Evolutionary conservation across 2,113 vertebrate genomes (phyloP).

Genomic region (Phoxinus phoxinus): DNA sequence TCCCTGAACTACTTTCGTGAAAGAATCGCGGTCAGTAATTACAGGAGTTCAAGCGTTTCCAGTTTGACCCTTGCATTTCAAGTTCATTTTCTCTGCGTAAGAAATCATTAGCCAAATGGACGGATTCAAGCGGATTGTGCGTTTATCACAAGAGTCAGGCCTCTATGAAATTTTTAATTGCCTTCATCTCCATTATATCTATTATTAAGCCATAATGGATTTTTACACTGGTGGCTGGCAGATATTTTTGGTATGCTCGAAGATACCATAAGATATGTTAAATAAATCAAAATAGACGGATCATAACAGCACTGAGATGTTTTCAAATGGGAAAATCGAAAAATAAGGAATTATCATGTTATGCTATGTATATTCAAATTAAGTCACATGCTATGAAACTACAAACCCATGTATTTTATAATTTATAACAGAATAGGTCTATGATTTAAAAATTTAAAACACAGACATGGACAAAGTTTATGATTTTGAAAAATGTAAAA

Average conservation of each 20-base stretch:
- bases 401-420: not conserved
- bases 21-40: constrained; percentile 15
- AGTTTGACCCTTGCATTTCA: not conserved
- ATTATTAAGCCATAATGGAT: constrained; percentile 26
- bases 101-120: constrained; percentile 36
- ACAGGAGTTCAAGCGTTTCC: constrained; percentile 10
- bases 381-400: not conserved
- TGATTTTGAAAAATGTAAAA: not conserved
- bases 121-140: not conserved
- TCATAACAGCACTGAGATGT: not conserved
- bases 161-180: constrained; percentile 27
- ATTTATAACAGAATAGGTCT: not conserved
- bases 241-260: constrained; percentile 23
- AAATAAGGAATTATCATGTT: not conserved
- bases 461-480: not conserved
- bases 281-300: constrained; percentile 26
- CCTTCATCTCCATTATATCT: constrained; percentile 41
- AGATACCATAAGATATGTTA: not conserved
- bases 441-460: not conserved
- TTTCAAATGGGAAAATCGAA: not conserved
- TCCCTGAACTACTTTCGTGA: constrained; percentile 9
- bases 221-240: not conserved
- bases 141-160: not conserved
- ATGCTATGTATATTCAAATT: not conserved
- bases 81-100: not conserved